Evolutionary conservation across 2,113 vertebrate species (phyloP).

Genomic region (Climacteris rufus): DNA sequence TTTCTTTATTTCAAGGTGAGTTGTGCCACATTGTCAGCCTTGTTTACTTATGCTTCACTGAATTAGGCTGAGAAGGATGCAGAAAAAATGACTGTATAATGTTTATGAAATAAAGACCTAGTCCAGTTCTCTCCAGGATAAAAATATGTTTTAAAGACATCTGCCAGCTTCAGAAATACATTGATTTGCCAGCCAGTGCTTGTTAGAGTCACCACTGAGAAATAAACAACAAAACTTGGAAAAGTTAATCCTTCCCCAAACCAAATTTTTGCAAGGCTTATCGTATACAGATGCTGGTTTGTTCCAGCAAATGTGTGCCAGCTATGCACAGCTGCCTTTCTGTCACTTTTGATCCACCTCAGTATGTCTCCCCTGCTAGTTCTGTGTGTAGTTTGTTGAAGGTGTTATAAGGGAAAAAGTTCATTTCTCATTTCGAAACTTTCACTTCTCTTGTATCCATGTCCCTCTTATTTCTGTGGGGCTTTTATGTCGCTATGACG

Average conservation of each 20-base stretch:
- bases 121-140: background rate
- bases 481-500: background rate
- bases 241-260: background rate
- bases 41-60: constrained; percentile 25
- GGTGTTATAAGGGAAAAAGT: constrained; percentile 20
- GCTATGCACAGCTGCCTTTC: constrained; percentile 44
- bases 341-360: constrained; percentile 56
- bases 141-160: background rate
- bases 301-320: constrained; percentile 23
- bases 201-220: background rate
- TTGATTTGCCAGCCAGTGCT: background rate
- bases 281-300: constrained; percentile 11
- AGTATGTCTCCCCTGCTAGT: background rate
- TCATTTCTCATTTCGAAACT: background rate
- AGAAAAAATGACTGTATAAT: background rate
- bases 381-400: background rate
- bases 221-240: background rate
- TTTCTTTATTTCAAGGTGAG: constrained; percentile 28
- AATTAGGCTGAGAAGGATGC: constrained; percentile 4
- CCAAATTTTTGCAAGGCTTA: background rate
- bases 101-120: background rate
- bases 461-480: background rate
- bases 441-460: background rate
- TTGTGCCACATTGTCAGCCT: background rate
- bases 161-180: background rate